phyloP scores from a whole-genome alignment of 23 tunicate species.

The Diplosoma virens region DNA sequence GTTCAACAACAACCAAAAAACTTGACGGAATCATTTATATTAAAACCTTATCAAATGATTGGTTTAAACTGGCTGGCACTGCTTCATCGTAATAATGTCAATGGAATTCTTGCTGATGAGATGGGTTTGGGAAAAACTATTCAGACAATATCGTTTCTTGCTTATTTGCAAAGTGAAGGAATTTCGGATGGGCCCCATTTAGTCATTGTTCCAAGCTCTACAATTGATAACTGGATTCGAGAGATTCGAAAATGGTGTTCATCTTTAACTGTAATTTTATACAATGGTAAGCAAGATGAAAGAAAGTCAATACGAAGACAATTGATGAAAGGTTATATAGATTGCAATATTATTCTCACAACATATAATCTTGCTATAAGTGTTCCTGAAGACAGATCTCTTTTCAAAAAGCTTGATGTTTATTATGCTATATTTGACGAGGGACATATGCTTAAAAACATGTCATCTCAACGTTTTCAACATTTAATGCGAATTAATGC shows the following conservation, averaged over 20 bases:
- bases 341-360: constrained; percentile 63
- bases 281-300: constrained; percentile 52
- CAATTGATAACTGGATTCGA: constrained; percentile 81
- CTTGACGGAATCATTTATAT: neutral
- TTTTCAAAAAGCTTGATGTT: constrained; percentile 58
- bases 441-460: constrained; percentile 98
- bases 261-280: constrained; percentile 39
- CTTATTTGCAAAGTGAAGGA: constrained; percentile 40
- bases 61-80: constrained; percentile 92
- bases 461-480: constrained; percentile 88
- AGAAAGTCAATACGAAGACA: constrained; percentile 37
- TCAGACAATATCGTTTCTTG: constrained; percentile 89
- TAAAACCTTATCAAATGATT: constrained; percentile 92
- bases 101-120: constrained; percentile 95
- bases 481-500: constrained; percentile 83
- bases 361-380: constrained; percentile 77
- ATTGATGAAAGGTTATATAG: constrained; percentile 20
- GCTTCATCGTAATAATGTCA: constrained; percentile 78
- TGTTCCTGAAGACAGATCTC: constrained; percentile 63
- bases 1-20: constrained; percentile 32
- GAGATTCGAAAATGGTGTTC: constrained; percentile 81
- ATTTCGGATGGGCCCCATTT: constrained; percentile 72
- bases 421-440: constrained; percentile 97
- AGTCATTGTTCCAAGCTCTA: constrained; percentile 82
- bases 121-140: constrained; percentile 99